Base-by-base conservation (phyloP, 2,888 invertebrate genomes). In the Ephialtes manifestator region DNA sequence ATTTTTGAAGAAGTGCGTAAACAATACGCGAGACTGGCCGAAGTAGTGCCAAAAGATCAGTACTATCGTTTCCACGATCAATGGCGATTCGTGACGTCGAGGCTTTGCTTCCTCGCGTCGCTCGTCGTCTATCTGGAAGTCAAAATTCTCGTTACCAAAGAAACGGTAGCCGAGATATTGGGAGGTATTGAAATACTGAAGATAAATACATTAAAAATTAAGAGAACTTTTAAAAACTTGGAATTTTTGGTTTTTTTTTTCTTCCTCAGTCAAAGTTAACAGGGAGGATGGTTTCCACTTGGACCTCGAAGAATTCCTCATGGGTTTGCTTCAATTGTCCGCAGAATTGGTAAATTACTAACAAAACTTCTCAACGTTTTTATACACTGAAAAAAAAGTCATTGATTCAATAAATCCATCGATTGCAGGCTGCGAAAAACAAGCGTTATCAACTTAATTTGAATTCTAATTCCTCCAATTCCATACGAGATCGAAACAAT, bases 31-130 rank as follows among this genome's bases (percentile, higher is more conserved):
- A 95, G 95, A 86, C 94, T 98, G 55, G 95, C 96, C 24, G 93
- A 94, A 58, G 95, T 97, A 76, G 95, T 98, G 46, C 97, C 98
- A 0, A 86, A 94, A 1, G 96, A 96, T 68, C 97, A 98, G 90
- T 98, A 97, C 94, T 98, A 97, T 94, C 96, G 97, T 89, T 99
- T 97, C 92, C 96, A 97, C 88, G 98, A 98, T 90, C 97, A 97
- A 90, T 99, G 98, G 98, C 95, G 97, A 53, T 97, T 95, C 91
- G 96, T 97, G 85, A 97, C 97, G 0, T 98, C 98, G 92, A 95
- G 97, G 65, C 95, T 98, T 88, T 96, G 97, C 81, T 98, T 97
- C 93, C 94, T 97, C 15, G 96, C 97, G 67, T 96, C 98, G 0
- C 95, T 98, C 78, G 96, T 97, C 10, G 95, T 97, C 71, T 99